Conservation (phyloP, 1,140 invertebrate genomes). For the Archivesica marissinica region DNA sequence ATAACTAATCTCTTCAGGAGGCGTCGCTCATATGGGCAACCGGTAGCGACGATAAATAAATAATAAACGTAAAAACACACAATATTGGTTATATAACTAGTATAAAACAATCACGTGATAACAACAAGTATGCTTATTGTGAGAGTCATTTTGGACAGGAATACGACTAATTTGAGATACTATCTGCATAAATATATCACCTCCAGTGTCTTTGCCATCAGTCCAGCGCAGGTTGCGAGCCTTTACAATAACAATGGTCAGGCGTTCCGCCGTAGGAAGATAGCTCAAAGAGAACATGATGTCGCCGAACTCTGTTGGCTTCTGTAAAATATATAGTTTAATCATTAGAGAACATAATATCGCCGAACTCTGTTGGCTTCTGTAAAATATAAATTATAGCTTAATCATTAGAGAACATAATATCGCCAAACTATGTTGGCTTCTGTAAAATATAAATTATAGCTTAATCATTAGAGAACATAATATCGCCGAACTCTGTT, state of each 20-base stretch:
- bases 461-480: too few species aligned
- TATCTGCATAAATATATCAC: constrained; percentile 55
- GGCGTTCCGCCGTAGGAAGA: constrained; percentile 90
- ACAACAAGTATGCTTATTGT: too few species aligned
- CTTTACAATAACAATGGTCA: constrained; percentile 91
- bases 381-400: constrained; percentile 60
- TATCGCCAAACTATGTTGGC: constrained; percentile 88
- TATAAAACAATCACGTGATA: too few species aligned
- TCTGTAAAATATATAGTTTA: constrained; percentile 71
- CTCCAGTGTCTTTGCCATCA: constrained; percentile 76
- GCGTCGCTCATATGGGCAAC: too few species aligned
- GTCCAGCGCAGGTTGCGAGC: constrained; percentile 88
- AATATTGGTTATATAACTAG: too few species aligned
- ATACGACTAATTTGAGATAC: too few species aligned
- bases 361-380: constrained; percentile 87
- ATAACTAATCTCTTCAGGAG: too few species aligned
- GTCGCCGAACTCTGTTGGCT: constrained; percentile 88
- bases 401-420: constrained; percentile 92
- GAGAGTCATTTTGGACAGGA: too few species aligned
- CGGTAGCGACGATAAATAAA: too few species aligned
- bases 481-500: constrained; percentile 89
- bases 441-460: constrained; percentile 69
- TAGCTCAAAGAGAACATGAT: constrained; percentile 91
- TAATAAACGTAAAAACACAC: too few species aligned
- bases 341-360: constrained; percentile 91